Percentiles rank a stretch among this genome's conserved stretches.
These are phyloP conservation scores for Gymnothorax reevesii DNA, from an alignment of 2,797 vertebrate genomes.

Conservation along the genomic window DNA sequence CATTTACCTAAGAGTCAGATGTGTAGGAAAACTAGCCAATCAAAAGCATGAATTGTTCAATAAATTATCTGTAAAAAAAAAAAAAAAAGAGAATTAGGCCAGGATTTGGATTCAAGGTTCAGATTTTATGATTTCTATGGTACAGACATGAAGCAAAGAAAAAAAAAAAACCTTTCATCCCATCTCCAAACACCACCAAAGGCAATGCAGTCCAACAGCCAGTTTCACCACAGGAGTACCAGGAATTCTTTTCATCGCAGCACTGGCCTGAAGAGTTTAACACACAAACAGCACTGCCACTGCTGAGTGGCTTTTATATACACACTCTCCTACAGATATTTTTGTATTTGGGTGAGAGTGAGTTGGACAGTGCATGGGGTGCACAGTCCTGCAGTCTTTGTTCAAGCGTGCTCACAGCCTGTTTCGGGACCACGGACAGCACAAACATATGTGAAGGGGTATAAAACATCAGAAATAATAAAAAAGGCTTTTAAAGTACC, in stretches of 20 bases:
- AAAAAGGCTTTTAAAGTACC: no score
- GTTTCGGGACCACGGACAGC: neutral
- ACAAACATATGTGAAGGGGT: neutral
- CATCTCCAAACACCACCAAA: neutral
- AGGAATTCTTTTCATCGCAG: neutral
- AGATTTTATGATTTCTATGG: no score
- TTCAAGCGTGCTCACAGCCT: neutral
- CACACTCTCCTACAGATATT: neutral
- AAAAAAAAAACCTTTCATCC: neutral
- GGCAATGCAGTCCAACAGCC: neutral
- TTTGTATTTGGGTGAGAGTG: no score
- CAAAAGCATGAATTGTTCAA: no score
- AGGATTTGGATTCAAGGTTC: no score
- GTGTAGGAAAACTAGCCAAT: no score
- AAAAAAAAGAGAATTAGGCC: no score
- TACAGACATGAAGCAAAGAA: neutral
- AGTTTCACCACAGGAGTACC: neutral
- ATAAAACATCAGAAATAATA: no score
- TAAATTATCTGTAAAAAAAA: no score
- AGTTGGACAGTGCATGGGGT: no score
- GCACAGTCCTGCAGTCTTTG: neutral
- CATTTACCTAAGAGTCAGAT: no score
- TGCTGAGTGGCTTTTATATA: no score
- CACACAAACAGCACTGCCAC: neutral
- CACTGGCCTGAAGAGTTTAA: neutral